Evolutionary conservation across 2,888 invertebrate genomes (phyloP), one percentile per base, ranked within the genome.

Genomic region (Pegoplata infirma): DNA sequence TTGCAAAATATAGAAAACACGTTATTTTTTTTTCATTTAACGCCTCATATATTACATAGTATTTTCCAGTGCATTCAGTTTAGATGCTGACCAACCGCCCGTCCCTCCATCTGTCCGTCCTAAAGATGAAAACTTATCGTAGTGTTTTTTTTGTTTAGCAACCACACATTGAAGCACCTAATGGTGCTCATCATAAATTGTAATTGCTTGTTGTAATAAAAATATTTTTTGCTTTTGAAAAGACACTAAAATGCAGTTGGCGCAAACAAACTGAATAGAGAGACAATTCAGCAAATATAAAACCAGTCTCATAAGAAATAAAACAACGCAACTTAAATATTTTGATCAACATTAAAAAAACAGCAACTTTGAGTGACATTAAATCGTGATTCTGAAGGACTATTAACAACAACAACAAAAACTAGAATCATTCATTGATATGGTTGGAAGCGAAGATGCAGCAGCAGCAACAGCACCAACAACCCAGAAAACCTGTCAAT

Each of bases 161-260:
- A 25, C 23, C 14, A 7, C n/a, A 14, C 28, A 23, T 44, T 32
- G 28, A 46, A n/a, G 21, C 67, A 75, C 36, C 47, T 66, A 76
- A 32, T 59, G 47, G 64, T 64, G 61, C 59, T 64, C 61, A 69
- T 56, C 66, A 63, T 66, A 74, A 74, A 66, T 61, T 61, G n/a
- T 74, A 66, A 74, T 55, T 68, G 53, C 40, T 59, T 78, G 73
- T 73, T 64, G 59, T 69, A 49, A 55, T 66, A 76, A 55, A 67
- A 77, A 61, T 64, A 49, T 72, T 64, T n/a, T n/a, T n/a, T n/a
- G n/a, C n/a, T n/a, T n/a, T 72, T 72, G 4, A n/a, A n/a, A n/a
- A 40, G n/a, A 40, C 32, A 40, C 2, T n/a, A n/a, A 36, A 36
- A 36, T 28, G 6, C 6, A n/a, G n/a, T n/a, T n/a, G n/a, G n/a